These are phyloP conservation scores for Ephialtes manifestator DNA, from an alignment of 2,888 invertebrate genomes.

Conservation along the genomic window DNA sequence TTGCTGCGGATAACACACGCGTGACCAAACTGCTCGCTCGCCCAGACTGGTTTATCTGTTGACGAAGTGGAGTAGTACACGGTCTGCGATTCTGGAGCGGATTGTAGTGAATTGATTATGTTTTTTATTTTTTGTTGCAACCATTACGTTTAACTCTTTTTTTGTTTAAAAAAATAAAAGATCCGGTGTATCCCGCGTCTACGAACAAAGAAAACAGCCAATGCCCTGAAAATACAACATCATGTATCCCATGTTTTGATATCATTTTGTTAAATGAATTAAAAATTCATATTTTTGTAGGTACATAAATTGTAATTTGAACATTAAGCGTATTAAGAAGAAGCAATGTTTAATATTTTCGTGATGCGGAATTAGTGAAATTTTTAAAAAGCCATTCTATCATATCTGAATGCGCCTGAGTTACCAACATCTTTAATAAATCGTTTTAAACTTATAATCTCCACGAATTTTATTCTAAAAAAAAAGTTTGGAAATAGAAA, in stretches of 20 bases:
- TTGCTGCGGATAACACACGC: constrained; percentile 17
- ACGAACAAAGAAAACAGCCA: constrained; percentile 32
- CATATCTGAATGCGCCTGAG: constrained; percentile 78
- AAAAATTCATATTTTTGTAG: constrained; percentile 83
- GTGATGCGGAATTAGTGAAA: constrained; percentile 32
- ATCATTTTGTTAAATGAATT: constrained; percentile 83
- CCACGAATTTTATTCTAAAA: constrained; percentile 79
- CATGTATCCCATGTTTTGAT: constrained; percentile 82
- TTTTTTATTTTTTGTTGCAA: constrained; percentile 73
- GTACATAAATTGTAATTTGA: constrained; percentile 60
- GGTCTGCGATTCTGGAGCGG: constrained; percentile 82
- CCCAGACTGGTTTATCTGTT: constrained; percentile 79
- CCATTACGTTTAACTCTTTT: constrained; percentile 41
- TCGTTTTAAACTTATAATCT: constrained; percentile 80
- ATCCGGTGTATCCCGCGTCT: constrained; percentile 38
- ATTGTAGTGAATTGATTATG: constrained; percentile 82
- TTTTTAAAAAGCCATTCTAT: constrained; percentile 71
- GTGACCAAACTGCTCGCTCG: constrained; percentile 58
- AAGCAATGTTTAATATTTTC: constrained; percentile 42
- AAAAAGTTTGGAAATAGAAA: constrained; percentile 73
- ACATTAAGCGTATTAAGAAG: constrained; percentile 27
- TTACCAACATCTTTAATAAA: constrained; percentile 82
- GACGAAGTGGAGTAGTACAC: constrained; percentile 83
- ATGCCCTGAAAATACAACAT: too few species aligned
- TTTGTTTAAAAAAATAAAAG: constrained; percentile 46